phyloP scores from a whole-genome alignment of 1,140 invertebrate genomes.

The Hirudo medicinalis region DNA sequence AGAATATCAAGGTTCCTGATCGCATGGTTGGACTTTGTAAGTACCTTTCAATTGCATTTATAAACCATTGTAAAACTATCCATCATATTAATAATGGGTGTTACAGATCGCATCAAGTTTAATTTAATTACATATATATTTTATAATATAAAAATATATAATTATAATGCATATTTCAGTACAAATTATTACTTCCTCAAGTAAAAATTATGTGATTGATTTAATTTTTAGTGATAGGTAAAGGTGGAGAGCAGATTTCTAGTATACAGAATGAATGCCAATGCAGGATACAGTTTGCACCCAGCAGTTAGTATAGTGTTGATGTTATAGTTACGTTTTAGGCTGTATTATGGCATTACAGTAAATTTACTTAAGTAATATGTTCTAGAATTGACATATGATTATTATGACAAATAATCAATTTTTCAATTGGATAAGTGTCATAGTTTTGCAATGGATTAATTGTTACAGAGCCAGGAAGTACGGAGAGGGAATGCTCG shows the following conservation, averaged over 20 bases:
- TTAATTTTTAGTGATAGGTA: slow-evolving; percentile 51
- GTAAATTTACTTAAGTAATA: no score
- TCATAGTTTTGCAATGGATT: no score
- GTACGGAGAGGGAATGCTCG: not conserved
- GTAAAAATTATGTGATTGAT: slow-evolving; percentile 23
- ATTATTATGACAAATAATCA: no score
- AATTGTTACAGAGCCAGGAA: not conserved
- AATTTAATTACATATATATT: no score
- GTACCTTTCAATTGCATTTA: slow-evolving; percentile 43
- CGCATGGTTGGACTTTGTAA: slow-evolving; percentile 82
- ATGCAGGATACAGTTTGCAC: slow-evolving; percentile 91
- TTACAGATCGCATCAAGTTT: no score
- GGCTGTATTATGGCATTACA: not conserved
- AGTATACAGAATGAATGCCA: slow-evolving; percentile 84
- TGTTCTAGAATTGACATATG: no score
- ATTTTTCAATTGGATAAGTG: no score
- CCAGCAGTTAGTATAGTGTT: slow-evolving; percentile 27
- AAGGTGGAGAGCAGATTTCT: slow-evolving; percentile 89
- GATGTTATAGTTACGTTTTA: not conserved
- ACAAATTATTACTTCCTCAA: not conserved
- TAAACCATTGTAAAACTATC: no score
- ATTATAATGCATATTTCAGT: not conserved
- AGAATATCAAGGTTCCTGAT: slow-evolving; percentile 53
- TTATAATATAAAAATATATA: no score
- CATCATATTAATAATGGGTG: no score